Percentiles rank a stretch among this genome's conserved stretches.
Evolutionary conservation across 2,113 vertebrate genomes (phyloP).

Genomic region (Paracanthobrama guichenoti): DNA sequence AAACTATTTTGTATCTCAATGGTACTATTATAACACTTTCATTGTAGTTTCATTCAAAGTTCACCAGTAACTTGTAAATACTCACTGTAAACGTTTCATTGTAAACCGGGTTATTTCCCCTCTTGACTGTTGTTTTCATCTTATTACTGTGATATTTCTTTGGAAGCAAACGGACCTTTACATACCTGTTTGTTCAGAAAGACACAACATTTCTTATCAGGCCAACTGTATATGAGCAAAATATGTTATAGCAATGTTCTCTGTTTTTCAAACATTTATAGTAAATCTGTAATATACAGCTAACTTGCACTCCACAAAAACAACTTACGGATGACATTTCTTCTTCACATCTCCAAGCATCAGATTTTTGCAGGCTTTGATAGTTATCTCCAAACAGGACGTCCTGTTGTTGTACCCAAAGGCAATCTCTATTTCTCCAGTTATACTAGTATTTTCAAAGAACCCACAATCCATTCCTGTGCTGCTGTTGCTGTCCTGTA

Average conservation of each 20-base stretch:
- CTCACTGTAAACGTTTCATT: slow-evolving; percentile 86
- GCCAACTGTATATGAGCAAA: neutral
- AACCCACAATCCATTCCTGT: slow-evolving; percentile 75
- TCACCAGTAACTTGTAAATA: neutral
- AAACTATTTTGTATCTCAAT: neutral
- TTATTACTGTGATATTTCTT: slow-evolving; percentile 80
- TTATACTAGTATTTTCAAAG: slow-evolving; percentile 69
- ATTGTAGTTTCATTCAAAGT: neutral
- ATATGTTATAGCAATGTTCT: neutral
- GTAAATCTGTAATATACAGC: neutral
- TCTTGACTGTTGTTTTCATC: slow-evolving; percentile 84
- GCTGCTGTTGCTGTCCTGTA: slow-evolving; percentile 79
- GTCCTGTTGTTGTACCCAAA: slow-evolving; percentile 76
- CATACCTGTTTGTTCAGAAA: slow-evolving; percentile 74
- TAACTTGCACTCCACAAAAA: neutral
- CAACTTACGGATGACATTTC: slow-evolving; percentile 88
- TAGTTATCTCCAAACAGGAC: slow-evolving; percentile 80
- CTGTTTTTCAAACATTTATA: neutral
- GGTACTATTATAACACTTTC: neutral
- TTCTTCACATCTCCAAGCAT: slow-evolving; percentile 80
- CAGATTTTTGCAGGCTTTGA: slow-evolving; percentile 83
- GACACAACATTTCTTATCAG: neutral
- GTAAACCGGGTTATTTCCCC: slow-evolving; percentile 83
- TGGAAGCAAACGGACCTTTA: slow-evolving; percentile 86
- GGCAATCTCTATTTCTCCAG: slow-evolving; percentile 84